These are phyloP conservation scores for Anthopleura sola DNA, from an alignment of 64 coral and sea anemone species.

Conservation along the genomic window DNA sequence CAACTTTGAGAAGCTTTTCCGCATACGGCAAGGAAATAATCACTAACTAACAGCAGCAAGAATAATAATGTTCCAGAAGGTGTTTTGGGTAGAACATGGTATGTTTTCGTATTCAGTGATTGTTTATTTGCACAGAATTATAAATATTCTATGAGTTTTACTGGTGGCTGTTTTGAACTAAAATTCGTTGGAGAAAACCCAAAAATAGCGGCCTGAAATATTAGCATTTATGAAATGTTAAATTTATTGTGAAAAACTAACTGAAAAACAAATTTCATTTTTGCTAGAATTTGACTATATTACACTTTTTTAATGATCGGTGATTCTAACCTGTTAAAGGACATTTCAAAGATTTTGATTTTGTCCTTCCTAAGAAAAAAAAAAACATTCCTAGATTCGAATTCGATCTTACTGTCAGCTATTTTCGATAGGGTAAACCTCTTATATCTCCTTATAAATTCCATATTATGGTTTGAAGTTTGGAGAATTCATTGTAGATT, in stretches of 20 bases:
- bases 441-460: too few relatives aligned
- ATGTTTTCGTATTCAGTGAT: neutral
- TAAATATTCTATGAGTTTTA: neutral
- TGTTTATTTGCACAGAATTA: neutral
- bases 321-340: neutral
- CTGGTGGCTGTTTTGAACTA: neutral
- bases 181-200: neutral
- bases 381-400: too few relatives aligned
- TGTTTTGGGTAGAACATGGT: too few relatives aligned
- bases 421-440: too few relatives aligned
- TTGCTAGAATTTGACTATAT: neutral
- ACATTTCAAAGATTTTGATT: too few relatives aligned
- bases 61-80: too few relatives aligned
- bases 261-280: neutral
- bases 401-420: too few relatives aligned
- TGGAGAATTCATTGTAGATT: too few relatives aligned
- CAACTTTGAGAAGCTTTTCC: neutral
- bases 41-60: too few relatives aligned
- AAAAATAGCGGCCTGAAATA: neutral
- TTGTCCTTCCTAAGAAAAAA: too few relatives aligned
- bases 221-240: neutral
- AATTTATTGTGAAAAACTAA: neutral
- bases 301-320: neutral
- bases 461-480: too few relatives aligned
- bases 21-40: neutral